Evolutionary conservation across 2,797 vertebrate genomes (phyloP).

Genomic region (Sebastes iracundus): DNA sequence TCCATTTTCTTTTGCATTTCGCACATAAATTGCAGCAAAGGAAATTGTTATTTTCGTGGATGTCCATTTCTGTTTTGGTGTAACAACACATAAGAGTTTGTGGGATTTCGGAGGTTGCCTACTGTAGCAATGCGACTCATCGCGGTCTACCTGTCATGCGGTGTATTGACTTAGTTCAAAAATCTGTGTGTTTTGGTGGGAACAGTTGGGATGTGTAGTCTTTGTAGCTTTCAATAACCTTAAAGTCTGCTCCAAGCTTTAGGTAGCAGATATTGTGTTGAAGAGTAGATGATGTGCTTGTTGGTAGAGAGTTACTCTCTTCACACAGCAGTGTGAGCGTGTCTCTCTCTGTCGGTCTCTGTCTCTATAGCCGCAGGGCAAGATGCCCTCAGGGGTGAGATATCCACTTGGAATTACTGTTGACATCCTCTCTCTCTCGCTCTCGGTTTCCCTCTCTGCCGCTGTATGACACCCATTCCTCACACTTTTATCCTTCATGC

Average conservation of each 20-base stretch:
- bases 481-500: constrained; percentile 48
- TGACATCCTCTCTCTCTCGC: constrained; percentile 53
- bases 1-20: not conserved
- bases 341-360: constrained; percentile 16
- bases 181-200: not conserved
- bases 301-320: constrained; percentile 14
- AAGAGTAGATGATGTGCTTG: constrained; percentile 32
- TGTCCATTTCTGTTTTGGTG: not conserved
- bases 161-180: not conserved
- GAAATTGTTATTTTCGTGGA: not conserved
- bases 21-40: not conserved
- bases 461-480: constrained; percentile 41
- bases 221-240: not conserved
- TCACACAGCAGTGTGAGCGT: constrained; percentile 27
- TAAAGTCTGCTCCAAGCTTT: constrained; percentile 16
- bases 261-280: constrained; percentile 31
- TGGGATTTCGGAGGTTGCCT: not conserved
- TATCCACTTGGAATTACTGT: constrained; percentile 63
- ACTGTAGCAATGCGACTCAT: not conserved
- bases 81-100: not conserved
- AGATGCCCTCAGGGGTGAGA: constrained; percentile 62
- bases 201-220: constrained; percentile 7
- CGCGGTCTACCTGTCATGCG: not conserved
- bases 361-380: constrained; percentile 52
- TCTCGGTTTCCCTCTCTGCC: constrained; percentile 30